phyloP scores from a whole-genome alignment of 1,140 invertebrate genomes.

The Liolophura sinensis region DNA sequence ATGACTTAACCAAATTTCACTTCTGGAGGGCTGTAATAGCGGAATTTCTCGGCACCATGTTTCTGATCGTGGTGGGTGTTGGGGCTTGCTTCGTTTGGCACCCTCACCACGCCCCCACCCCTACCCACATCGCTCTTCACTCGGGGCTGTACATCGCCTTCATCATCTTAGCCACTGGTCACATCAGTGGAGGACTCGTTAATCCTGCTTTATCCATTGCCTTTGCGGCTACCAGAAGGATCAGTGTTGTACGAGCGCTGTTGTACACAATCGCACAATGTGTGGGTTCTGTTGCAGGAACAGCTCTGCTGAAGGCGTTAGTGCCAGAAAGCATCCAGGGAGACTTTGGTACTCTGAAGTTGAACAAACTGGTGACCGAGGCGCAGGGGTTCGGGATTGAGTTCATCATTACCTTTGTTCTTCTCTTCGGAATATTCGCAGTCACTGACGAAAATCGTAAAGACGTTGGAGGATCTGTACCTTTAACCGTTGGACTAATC shows the following conservation, averaged over 20 bases:
- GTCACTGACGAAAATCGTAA: slow-evolving; percentile 76
- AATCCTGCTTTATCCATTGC: slow-evolving; percentile 53
- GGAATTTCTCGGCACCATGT: slow-evolving; percentile 39
- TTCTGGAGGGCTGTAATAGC: slow-evolving; percentile 40
- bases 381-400: slow-evolving; percentile 80
- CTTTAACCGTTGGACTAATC: slow-evolving; percentile 78
- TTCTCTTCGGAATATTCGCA: slow-evolving; percentile 83
- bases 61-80: slow-evolving; percentile 32
- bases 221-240: slow-evolving; percentile 69
- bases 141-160: slow-evolving; percentile 38
- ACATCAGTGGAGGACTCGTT: slow-evolving; percentile 51
- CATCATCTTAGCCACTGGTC: slow-evolving; percentile 32
- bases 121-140: slow-evolving; percentile 22
- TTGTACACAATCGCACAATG: slow-evolving; percentile 59
- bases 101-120: no score
- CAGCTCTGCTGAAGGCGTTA: slow-evolving; percentile 31
- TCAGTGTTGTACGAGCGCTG: slow-evolving; percentile 72
- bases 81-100: slow-evolving; percentile 11
- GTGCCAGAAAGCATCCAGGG: slow-evolving; percentile 24
- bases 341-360: slow-evolving; percentile 28
- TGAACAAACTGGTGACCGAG: slow-evolving; percentile 26
- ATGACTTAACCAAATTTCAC: slow-evolving; percentile 32
- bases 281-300: slow-evolving; percentile 37
- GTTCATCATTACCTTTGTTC: slow-evolving; percentile 81
- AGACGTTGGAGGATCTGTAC: slow-evolving; percentile 81